Conservation (phyloP, 2,888 invertebrate genomes). For the Pheosia gnoma region DNA sequence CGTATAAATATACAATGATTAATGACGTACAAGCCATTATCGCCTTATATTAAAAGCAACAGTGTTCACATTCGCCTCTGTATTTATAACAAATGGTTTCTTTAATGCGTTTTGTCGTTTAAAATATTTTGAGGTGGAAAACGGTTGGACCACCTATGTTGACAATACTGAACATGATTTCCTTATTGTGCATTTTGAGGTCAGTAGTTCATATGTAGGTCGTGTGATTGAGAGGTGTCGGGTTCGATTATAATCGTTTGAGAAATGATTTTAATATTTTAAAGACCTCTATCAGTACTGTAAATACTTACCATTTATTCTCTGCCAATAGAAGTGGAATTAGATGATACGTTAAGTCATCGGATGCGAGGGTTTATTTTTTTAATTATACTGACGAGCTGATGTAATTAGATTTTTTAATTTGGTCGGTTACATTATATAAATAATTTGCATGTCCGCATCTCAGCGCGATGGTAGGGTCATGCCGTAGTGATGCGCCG, state of each 20-base stretch:
- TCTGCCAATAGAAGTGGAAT: too few species aligned
- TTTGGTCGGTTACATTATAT: too few species aligned
- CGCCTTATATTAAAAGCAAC: background rate
- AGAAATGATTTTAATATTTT: background rate
- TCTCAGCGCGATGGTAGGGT: too few species aligned
- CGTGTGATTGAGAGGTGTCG: background rate
- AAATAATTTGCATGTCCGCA: too few species aligned
- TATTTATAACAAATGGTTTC: background rate
- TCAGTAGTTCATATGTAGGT: background rate
- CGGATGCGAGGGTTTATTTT: too few species aligned
- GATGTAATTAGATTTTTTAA: too few species aligned
- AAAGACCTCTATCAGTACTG: too few species aligned
- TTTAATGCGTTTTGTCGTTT: conserved; percentile 3
- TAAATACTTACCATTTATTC: too few species aligned
- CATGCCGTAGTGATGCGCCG: too few species aligned
- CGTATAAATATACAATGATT: background rate
- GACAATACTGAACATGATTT: background rate
- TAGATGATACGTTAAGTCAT: too few species aligned
- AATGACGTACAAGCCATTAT: background rate
- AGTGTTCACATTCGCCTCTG: background rate
- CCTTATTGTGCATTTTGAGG: background rate
- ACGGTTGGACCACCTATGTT: background rate
- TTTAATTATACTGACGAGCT: too few species aligned
- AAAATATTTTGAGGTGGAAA: background rate
- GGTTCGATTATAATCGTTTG: background rate